Base-by-base conservation (phyloP, 2,113 vertebrate species). In the Struthio camelus region DNA sequence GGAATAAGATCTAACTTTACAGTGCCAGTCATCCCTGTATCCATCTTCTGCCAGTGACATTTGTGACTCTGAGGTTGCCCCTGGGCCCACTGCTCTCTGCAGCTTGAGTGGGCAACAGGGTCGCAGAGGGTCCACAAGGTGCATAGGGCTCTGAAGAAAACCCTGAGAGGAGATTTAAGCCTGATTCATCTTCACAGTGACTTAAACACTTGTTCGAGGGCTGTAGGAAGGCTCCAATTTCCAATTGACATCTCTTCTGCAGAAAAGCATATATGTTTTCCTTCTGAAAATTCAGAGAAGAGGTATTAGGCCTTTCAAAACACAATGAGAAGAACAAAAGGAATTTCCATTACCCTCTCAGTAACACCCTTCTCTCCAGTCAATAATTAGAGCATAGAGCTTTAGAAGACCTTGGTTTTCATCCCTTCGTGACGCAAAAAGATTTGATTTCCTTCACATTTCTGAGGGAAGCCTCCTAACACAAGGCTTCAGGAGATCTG, bases 111-210 rank as follows among this genome's bases (percentile, higher is more conserved):
- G 44, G 40, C 71, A 90, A 32, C 51, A 85, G 42, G 56, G 67
- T 22, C 28, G 40, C 54, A 40, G 9, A 76, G n/a, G 34, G 4
- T 2, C 42, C 56, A 5, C 50, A 54, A 80, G 20, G 22, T 19
- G 8, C 51, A 42, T 0, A 0, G 14, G 13, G 38, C 2, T 30
- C 53, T 62, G 64, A 77, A 80, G 8, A 44, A 82, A 85, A 36
- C 20, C 88, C 15, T 59, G 69, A 58, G 28, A 64, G 76, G 22
- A 54, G 14, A 59, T 30, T 5, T 46, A 80, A 89, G 32, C 51
- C 15, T 34, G n/a, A 24, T 6, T 38, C 64, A 5, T 11, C 76
- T 76, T 11, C n/a, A 81, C 51, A 54, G 6, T 8, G 8, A 92
- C 67, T 67, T 46, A 79, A 94, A 85, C 10, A 48, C 16, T 54